Conservation (phyloP, 2,888 invertebrate species). For the Phasia obesa region DNA sequence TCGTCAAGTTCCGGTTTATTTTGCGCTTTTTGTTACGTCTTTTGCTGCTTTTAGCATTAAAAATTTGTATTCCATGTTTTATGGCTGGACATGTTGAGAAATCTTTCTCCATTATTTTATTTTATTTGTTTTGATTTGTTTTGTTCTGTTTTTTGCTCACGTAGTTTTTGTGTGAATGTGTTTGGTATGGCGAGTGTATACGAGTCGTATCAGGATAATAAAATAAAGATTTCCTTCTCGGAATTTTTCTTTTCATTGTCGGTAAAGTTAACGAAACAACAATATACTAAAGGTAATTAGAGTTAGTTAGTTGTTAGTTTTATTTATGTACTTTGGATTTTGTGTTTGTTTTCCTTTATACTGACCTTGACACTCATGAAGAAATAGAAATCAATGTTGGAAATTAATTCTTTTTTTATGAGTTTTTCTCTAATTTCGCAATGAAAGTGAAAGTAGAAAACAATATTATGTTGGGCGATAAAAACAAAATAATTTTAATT, state of each 20-base stretch:
- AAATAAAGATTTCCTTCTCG: constrained; percentile 65
- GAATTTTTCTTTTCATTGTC: constrained; percentile 36
- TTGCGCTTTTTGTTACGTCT: constrained; percentile 57
- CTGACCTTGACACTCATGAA: constrained; percentile 66
- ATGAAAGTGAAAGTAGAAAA: constrained; percentile 6
- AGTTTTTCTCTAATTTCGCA: constrained; percentile 8
- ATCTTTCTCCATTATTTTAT: neutral
- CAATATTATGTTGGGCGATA: neutral
- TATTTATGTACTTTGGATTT: constrained; percentile 41
- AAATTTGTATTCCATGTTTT: constrained; percentile 34
- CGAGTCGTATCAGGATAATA: constrained; percentile 59
- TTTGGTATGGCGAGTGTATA: neutral
- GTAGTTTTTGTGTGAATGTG: constrained; percentile 5
- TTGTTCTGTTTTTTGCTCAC: constrained; percentile 17
- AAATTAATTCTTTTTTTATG: constrained; percentile 57
- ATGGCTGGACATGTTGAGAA: constrained; percentile 50
- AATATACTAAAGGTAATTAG: constrained; percentile 55
- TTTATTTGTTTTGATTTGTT: constrained; percentile 5
- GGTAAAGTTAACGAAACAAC: constrained; percentile 33
- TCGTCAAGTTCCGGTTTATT: constrained; percentile 61
- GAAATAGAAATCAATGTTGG: constrained; percentile 59
- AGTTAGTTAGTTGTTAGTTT: constrained; percentile 31
- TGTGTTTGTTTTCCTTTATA: constrained; percentile 9
- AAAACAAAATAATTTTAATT: too few species aligned
- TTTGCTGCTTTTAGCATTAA: neutral